Percentiles rank a stretch among this genome's conserved stretches.
These are phyloP conservation scores for Oncopodura yosiiana DNA, from an alignment of 1,140 invertebrate genomes.

Conservation along the genomic window DNA sequence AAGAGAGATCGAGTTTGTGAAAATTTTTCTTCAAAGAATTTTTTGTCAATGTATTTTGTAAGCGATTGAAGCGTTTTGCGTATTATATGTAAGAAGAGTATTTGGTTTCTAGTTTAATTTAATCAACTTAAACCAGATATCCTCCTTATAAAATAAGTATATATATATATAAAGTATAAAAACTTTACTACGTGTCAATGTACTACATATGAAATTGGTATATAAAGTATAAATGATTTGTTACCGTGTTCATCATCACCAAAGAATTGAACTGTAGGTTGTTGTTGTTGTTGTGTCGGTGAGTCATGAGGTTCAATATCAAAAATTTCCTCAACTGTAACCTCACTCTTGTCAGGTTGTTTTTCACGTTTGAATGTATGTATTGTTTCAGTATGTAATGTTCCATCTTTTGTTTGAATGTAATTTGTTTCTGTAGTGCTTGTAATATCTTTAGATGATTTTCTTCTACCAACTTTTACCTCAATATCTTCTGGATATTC, in stretches of 20 bases:
- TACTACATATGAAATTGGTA: conserved; percentile 1
- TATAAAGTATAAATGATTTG: background rate
- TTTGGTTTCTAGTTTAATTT: too few species aligned
- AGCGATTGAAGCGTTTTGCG: too few species aligned
- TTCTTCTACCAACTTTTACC: background rate
- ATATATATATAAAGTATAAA: too few species aligned
- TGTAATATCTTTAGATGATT: background rate
- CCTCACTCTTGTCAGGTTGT: too few species aligned
- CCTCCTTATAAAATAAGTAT: too few species aligned
- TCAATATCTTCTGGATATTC: background rate
- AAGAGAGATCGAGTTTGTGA: too few species aligned
- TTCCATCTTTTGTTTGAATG: conserved; percentile 8
- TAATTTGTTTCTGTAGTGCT: conserved; percentile 1
- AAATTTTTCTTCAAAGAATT: too few species aligned
- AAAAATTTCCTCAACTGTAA: background rate
- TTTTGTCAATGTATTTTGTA: too few species aligned
- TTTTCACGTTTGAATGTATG: conserved; percentile 3
- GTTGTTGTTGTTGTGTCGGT: background rate
- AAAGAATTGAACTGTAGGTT: background rate
- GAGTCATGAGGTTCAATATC: background rate
- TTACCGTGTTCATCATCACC: background rate
- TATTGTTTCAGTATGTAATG: background rate
- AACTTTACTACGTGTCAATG: too few species aligned
- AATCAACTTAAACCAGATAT: too few species aligned
- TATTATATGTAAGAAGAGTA: too few species aligned